Evolutionary conservation across 2,797 vertebrate species (phyloP), one percentile per base, ranked within the genome.

Genomic region (Leuciscus waleckii): DNA sequence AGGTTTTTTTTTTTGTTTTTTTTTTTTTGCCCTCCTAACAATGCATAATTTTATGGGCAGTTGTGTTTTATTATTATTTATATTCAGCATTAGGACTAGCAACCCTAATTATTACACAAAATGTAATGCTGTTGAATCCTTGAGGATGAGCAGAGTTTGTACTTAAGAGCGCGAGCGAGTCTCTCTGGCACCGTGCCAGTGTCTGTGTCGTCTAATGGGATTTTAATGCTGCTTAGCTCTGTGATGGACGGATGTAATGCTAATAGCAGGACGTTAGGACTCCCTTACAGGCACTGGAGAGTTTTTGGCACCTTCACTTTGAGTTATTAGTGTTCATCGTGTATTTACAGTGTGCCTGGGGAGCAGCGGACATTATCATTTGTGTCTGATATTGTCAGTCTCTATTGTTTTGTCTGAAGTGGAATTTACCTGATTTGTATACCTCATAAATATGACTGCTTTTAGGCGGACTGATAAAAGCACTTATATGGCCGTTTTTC

Each of bases 171-270:
- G 7, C 1, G 26, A 32, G 26, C 7, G 1, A 68, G 65, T 68
- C 32, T 77, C 35, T 77, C 3, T 4, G n/a, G 61, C 61, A 56
- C 9, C 8, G 4, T 10, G 32, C 58, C 81, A 83, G 73, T n/a
- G 23, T 39, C 61, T 51, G 43, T 65, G 58, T 11, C 3, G 10
- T 58, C 43, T 77, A 54, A 84, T 76, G 32, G 82, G 73, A 54
- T 41, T 68, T 84, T 77, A 84, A 76, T 77, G 73, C 82, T 77
- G 73, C 35, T 84, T 84, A 84, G 82, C 61, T 41, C 61, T 32
- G 29, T 84, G 82, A 84, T 77, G 43, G 82, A 77, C 61, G 46
- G 46, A 51, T 68, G 61, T 56, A 77, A 68, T 84, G 46, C 46
- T 77, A 84, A 84, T 84, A 68, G 82, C 61, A 17, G 43, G 23